Evolutionary conservation across 2,113 vertebrate genomes (phyloP), one percentile per base, ranked within the genome.

Genomic region (Atrichornis clamosus): DNA sequence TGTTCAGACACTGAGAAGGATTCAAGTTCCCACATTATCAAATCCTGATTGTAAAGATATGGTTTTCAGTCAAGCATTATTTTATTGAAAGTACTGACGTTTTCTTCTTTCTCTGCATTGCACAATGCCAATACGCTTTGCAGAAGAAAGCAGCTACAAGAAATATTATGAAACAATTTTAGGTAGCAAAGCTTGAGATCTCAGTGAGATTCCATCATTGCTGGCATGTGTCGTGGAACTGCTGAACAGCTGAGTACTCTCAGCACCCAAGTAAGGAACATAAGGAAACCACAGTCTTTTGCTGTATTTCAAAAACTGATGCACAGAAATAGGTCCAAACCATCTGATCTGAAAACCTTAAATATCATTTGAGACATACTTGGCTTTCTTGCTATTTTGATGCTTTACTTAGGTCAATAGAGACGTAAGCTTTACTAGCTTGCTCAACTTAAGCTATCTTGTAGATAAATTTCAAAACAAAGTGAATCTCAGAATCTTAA

Each of bases 311-410:
- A 73, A 62, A 84, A 91, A 78, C 0, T 42, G 52, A 84, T 72
- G 44, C 27, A 84, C 53, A 79, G 65, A 81, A 73, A 67, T 68
- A 42, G 16, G 18, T 72, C 41, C 56, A 64, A 78, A 90, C 17
- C 32, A 68, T 47, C 44, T 72, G 41, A 84, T 72, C 22, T 65
- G 41, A 82, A 52, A 92, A 47, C 12, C 26, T 78, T 26, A 78
- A 77, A 92, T 6, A 84, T 33, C 35, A 55, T 27, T 7, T 9
- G 33, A 18, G 3, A 56, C 9, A 56, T 13, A 64, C 20, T 52
- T 78, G 15, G n/a, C 50, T 77, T 92, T 87, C 82, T 95, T 89
- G 24, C 15, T 64, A 35, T 86, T 90, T 95, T 92, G n/a, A 80
- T 75, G 30, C 15, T 78, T 80, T 44, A 41, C 35, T 52, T 70